Evolutionary conservation across 2,113 vertebrate species (phyloP).

Genomic region (Nothoprocta pentlandii): DNA sequence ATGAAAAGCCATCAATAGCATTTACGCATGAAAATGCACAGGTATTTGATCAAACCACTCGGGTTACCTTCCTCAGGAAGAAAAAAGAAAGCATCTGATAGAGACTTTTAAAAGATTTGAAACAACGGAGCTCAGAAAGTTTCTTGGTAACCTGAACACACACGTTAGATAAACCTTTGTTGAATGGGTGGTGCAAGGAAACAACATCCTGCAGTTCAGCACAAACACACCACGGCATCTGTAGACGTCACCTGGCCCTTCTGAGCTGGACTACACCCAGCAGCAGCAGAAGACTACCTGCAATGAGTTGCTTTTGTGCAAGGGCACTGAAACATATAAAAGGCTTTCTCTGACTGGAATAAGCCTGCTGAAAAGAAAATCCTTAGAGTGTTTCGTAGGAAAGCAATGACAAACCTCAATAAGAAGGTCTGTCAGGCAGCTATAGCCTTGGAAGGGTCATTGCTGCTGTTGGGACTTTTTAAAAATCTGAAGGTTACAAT

Average conservation of each 20-base stretch:
- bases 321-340: background rate
- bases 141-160: background rate
- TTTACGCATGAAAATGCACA: background rate
- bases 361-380: background rate
- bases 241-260: background rate
- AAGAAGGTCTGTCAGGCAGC: background rate
- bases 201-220: background rate
- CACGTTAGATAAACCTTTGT: background rate
- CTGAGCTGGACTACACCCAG: background rate
- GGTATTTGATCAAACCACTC: background rate
- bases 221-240: background rate
- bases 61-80: background rate
- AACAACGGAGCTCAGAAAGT: background rate
- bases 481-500: background rate
- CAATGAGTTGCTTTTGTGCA: background rate
- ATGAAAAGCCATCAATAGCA: background rate
- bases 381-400: background rate
- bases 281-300: background rate
- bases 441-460: background rate
- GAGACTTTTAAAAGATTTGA: background rate
- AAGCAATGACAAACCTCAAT: background rate
- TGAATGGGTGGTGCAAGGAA: constrained; percentile 2
- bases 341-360: background rate
- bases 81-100: background rate
- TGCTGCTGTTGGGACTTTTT: background rate